A percentile compares a stretch with the other conserved stretches of the same genome.
These are phyloP conservation scores for Ylistrum balloti DNA, from an alignment of 1,140 invertebrate species.

Conservation along the genomic window DNA sequence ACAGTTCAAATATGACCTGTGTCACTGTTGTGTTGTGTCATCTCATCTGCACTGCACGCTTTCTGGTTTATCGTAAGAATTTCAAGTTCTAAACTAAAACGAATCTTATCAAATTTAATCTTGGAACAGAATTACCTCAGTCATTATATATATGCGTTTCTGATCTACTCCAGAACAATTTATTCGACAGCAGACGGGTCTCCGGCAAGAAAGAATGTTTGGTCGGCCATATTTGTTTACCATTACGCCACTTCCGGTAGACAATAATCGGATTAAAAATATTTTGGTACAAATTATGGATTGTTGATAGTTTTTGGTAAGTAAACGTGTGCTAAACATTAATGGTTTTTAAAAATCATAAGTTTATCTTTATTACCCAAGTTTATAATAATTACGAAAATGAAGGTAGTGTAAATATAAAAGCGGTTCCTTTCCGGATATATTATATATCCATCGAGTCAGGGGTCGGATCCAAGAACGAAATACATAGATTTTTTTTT, in stretches of 20 bases:
- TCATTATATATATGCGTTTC: background rate
- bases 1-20: too few relatives aligned
- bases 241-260: background rate
- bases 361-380: too few relatives aligned
- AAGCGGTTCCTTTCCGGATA: background rate
- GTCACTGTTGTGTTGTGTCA: too few relatives aligned
- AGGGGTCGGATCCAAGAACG: too few relatives aligned
- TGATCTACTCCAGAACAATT: background rate
- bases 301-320: too few relatives aligned
- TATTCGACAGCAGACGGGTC: constrained; percentile 5
- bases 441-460: background rate
- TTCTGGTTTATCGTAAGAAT: too few relatives aligned
- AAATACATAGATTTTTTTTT: too few relatives aligned
- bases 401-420: background rate
- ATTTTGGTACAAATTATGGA: background rate
- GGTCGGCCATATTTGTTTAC: constrained; percentile 32
- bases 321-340: too few relatives aligned
- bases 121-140: background rate
- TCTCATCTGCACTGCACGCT: too few relatives aligned
- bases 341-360: too few relatives aligned
- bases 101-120: too few relatives aligned
- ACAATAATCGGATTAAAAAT: background rate
- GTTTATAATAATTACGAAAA: background rate
- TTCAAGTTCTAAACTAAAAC: background rate
- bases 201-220: constrained; percentile 28